Percentiles rank a stretch among this genome's conserved stretches.
Evolutionary conservation across 2,888 invertebrate genomes (phyloP).

Genomic region (Empis stercorea): DNA sequence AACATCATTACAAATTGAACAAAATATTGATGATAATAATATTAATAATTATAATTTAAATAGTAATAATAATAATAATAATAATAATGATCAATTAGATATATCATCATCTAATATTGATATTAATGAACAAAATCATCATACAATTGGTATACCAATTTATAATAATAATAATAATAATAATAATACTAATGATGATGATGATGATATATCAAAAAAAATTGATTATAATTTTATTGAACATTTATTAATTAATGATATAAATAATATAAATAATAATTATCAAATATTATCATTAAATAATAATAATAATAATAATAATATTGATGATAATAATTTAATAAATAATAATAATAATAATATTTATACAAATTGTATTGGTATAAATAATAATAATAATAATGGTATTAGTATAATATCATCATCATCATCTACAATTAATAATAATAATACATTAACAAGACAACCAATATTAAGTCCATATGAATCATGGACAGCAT

Average conservation of each 20-base stretch:
- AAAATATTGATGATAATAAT: too few species aligned
- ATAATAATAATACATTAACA: conserved; percentile 31
- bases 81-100: not conserved
- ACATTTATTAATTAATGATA: conserved; percentile 3
- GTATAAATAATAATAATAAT: conserved; percentile 8
- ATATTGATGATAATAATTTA: not conserved
- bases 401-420: conserved; percentile 16
- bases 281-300: too few species aligned
- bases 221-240: conserved; percentile 13
- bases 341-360: not conserved
- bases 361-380: conserved; percentile 5
- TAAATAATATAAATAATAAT: not conserved
- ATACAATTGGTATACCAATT: conserved; percentile 37
- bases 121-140: conserved; percentile 26
- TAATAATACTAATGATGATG: conserved; percentile 30
- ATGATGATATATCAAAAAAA: not conserved
- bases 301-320: not conserved
- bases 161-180: conserved; percentile 35
- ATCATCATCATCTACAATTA: conserved; percentile 4
- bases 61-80: too few species aligned
- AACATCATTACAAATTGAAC: conserved; percentile 2
- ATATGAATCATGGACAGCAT: conserved; percentile 47
- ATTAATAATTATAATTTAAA: too few species aligned
- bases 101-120: not conserved
- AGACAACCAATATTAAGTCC: conserved; percentile 39